Conservation (phyloP, 2,113 vertebrate species). For the Melanerpes aurifrons region DNA sequence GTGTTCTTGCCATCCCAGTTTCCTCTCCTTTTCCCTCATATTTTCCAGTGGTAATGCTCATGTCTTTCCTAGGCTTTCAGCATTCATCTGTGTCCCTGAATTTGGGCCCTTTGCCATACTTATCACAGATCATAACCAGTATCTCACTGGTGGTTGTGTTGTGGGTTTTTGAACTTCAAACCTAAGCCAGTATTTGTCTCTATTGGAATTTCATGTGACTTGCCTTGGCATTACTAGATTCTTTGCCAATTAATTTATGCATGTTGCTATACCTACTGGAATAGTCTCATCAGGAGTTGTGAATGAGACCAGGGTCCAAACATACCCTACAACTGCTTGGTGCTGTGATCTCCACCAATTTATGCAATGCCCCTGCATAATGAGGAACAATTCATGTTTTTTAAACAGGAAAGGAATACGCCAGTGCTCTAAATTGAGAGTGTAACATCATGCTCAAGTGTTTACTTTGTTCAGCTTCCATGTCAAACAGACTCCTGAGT, state of each 20-base stretch:
- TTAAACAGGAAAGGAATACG: neutral
- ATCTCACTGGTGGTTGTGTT: neutral
- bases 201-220: neutral
- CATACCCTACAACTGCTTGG: neutral
- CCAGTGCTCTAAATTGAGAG: neutral
- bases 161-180: neutral
- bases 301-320: neutral
- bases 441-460: neutral
- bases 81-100: neutral
- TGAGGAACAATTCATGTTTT: neutral
- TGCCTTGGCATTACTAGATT: neutral
- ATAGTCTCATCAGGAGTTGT: neutral
- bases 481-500: neutral
- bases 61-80: neutral
- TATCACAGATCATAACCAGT: neutral
- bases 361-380: neutral
- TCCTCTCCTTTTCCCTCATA: neutral
- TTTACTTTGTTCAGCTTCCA: neutral
- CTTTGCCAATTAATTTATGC: neutral
- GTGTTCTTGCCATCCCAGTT: neutral
- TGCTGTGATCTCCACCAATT: neutral
- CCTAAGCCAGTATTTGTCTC: neutral
- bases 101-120: neutral
- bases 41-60: neutral
- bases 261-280: neutral